Evolutionary conservation across 2,888 invertebrate genomes (phyloP).

Genomic region (Bruchidius siliquastri): DNA sequence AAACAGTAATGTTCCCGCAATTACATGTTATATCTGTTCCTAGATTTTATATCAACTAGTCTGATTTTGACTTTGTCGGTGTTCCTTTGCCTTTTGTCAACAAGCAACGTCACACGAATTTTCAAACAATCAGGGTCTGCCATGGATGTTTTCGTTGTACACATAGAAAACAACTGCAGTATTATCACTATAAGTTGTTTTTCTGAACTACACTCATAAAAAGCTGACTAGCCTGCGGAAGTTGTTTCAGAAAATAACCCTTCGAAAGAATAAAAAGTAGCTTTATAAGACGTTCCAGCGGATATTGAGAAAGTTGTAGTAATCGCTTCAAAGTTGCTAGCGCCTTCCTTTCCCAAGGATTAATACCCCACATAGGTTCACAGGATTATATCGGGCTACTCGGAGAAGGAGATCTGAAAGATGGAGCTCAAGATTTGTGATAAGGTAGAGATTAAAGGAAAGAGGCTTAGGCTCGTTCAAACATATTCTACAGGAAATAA

Average conservation of each 20-base stretch:
- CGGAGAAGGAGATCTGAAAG: constrained; percentile 31
- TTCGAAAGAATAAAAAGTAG: neutral
- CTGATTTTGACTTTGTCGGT: too few relatives aligned
- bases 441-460: neutral
- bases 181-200: neutral
- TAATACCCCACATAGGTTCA: neutral
- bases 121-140: too few relatives aligned
- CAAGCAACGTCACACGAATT: too few relatives aligned
- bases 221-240: neutral
- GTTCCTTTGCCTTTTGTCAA: too few relatives aligned
- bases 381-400: constrained; percentile 30
- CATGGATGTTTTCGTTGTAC: too few relatives aligned
- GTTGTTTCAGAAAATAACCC: neutral
- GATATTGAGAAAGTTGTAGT: constrained; percentile 1
- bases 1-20: too few relatives aligned
- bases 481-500: neutral
- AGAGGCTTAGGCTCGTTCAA: neutral
- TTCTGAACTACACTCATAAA: neutral
- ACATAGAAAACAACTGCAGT: too few relatives aligned
- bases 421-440: neutral
- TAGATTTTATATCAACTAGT: too few relatives aligned
- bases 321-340: neutral
- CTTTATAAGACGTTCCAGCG: neutral
- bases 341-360: neutral
- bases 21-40: too few relatives aligned